phyloP scores from a whole-genome alignment of 2,888 invertebrate species.

The Heliconius charithonia region DNA sequence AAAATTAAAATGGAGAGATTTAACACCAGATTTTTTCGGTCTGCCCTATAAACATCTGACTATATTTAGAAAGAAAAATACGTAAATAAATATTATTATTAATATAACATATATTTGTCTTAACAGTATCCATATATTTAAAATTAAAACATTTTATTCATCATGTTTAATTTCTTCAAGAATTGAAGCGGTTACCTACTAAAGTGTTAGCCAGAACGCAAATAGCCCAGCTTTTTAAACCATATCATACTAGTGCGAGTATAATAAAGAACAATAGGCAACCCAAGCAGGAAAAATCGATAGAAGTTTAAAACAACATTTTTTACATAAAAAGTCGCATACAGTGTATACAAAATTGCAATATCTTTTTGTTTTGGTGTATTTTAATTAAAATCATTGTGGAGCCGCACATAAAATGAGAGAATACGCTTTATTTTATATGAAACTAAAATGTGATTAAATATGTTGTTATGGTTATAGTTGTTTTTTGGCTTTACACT shows the following conservation, averaged over 20 bases:
- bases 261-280: constrained; percentile 17
- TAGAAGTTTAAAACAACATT: constrained; percentile 22
- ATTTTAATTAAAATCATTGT: constrained; percentile 38
- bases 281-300: constrained; percentile 19
- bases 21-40: too few relatives aligned
- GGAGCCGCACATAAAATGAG: constrained; percentile 8
- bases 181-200: background rate
- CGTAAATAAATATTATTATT: too few relatives aligned
- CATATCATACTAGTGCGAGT: background rate
- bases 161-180: background rate
- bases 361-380: constrained; percentile 30
- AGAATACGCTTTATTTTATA: constrained; percentile 1
- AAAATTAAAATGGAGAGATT: too few relatives aligned
- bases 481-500: background rate
- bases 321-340: constrained; percentile 27
- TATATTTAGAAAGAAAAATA: too few relatives aligned
- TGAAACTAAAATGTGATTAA: background rate
- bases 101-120: too few relatives aligned
- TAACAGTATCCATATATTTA: too few relatives aligned
- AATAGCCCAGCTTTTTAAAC: background rate
- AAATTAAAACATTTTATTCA: too few relatives aligned
- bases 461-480: background rate
- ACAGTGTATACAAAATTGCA: constrained; percentile 26
- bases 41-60: too few relatives aligned
- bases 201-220: background rate